Base-by-base conservation (phyloP, 2,113 vertebrate species). In the Chlamydotis undulata region DNA sequence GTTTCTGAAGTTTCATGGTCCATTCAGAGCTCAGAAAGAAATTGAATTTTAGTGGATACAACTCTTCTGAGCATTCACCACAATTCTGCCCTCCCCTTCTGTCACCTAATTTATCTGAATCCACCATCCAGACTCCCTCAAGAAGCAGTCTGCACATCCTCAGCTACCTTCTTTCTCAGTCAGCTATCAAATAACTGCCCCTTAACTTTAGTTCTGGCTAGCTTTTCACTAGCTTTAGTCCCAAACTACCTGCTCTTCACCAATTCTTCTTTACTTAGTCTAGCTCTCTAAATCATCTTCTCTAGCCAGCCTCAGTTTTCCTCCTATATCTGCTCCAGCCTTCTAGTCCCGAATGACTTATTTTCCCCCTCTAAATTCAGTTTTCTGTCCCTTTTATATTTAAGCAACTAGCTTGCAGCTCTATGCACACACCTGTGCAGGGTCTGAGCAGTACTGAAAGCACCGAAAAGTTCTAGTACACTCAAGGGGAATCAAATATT, bases 291-390 rank as follows among this genome's bases (percentile, higher is more conserved):
- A 61, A 67, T 41, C 50, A 39, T 39, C 8, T 28, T 73, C 35
- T 83, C 18, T 37, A 73, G 41, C 4, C 10, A 70, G 9, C 7
- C 25, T 63, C n/a, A 39, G 6, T 53, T 74, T 83, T 89, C 26
- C 8, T 81, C 13, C 17, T 49, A 0, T 8, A 53, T 56, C 50
- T 69, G 5, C 16, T 89, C 14, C 39, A 71, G 9, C 31, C 21
- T 33, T 39, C 4, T 4, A 7, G 57, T 59, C n/a, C 55, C 4
- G 0, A 87, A 39, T 1, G 4, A 12, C 8, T n/a, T 14, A 5
- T 50, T 73, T n/a, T 52, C 2, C 5, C 9, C 10, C 5, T 1
- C 9, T 47, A 33, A 69, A 39, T 12, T 86, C 3, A 57, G 22
- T 5, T 74, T 83, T 80, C 59, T 65, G 8, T 57, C 23, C 19